Base-by-base conservation (phyloP, 1,140 invertebrate genomes). In the Aphaenogaster rudis region DNA sequence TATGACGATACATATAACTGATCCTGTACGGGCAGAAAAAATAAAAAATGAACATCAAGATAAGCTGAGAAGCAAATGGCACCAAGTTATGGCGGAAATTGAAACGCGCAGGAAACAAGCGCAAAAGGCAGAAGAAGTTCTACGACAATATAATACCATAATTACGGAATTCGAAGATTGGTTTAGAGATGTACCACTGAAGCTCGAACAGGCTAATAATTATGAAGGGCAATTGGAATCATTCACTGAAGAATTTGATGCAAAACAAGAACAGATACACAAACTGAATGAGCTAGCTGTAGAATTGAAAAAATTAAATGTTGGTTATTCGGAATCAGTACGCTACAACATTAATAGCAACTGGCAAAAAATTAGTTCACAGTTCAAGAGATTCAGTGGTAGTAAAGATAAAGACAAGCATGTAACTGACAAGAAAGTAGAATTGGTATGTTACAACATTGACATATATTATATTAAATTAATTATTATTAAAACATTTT, bases 41-140 rank as follows among this genome's bases (percentile, higher is more conserved):
- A 95, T 97, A 64, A 96, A 96, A 78, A 95, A 95, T 15, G 96
- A 96, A 77, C 96, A 95, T 91, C 96, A 97, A 92, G 96, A 97
- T 92, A 96, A 96, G 87, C 91, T 97, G 11, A 94, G 97, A 52
- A 96, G 95, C 72, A 96, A 97, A 90, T 97, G 97, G 97, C 96
- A 96, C 17, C 95, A 96, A 91, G 96, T 97, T 11, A 97, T 97
- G 96, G 94, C 96, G 1, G 96, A 97, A 93, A 96, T 97, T 45
- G 97, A 97, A 89, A 95, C 96, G 28, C 95, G 95, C 84, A 94
- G 96, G 57, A 92, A 94, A 69, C 95, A 96, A 52, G 96, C 96
- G 1, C 95, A 96, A 71, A 95, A 95, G 84, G 96, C 96, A 6
- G 97, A 97, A 90, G 96, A 96, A 88, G 92, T 95, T 66, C 79